A percentile compares a stretch with the other conserved stretches of the same genome.
phyloP scores from a whole-genome alignment of 1,140 invertebrate species.

The Metaphire vulgaris region DNA sequence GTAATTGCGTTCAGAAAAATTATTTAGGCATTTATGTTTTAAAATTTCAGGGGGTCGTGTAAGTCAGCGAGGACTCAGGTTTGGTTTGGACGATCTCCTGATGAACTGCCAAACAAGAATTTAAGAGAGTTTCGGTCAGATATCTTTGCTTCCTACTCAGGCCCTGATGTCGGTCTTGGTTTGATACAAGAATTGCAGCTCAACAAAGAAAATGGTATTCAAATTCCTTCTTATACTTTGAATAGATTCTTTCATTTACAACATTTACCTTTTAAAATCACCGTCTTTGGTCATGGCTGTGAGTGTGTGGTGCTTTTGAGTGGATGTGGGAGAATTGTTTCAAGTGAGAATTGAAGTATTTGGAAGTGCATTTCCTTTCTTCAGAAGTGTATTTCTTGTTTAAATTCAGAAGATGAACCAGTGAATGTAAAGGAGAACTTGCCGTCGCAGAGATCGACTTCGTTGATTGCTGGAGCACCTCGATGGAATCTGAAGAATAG shows the following conservation, averaged over 20 bases:
- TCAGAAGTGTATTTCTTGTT: not conserved
- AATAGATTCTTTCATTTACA: not conserved
- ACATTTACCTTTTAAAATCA: not conserved
- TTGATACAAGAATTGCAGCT: conserved; percentile 15
- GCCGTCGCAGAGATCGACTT: not conserved
- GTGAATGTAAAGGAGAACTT: conserved; percentile 21
- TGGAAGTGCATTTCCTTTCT: not conserved
- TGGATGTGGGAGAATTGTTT: too few species aligned
- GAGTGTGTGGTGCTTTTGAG: too few species aligned
- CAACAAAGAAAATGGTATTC: conserved; percentile 22
- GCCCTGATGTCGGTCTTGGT: conserved; percentile 40
- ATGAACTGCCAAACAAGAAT: conserved; percentile 38
- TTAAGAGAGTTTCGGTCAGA: conserved; percentile 37
- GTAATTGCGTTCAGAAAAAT: too few species aligned
- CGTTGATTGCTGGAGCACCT: conserved; percentile 37
- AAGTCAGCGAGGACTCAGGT: conserved; percentile 31
- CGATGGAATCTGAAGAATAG: conserved; percentile 46
- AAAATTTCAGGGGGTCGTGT: not conserved
- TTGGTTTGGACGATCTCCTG: conserved; percentile 35
- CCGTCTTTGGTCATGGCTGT: not conserved
- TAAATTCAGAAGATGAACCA: not conserved
- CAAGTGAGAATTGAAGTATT: not conserved
- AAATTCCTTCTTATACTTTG: not conserved
- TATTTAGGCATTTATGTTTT: too few species aligned
- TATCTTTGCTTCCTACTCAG: conserved; percentile 41